Percentiles rank a stretch among this genome's conserved stretches.
These are phyloP conservation scores for Pachyrhynchus sulphureomaculatus DNA, from an alignment of 1,140 invertebrate genomes.

Conservation along the genomic window DNA sequence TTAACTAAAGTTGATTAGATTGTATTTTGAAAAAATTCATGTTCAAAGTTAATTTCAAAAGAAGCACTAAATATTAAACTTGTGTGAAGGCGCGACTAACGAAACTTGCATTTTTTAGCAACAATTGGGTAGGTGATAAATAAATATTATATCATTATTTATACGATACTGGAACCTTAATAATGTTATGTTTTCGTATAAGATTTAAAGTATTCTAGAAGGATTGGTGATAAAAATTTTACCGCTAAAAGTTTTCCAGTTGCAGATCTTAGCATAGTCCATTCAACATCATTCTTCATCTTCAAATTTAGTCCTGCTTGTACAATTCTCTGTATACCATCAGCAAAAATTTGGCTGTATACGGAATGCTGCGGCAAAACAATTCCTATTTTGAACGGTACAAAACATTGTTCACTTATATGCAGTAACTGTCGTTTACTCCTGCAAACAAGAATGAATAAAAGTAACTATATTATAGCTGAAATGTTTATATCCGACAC, in stretches of 20 bases:
- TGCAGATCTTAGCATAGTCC: slow-evolving; percentile 63
- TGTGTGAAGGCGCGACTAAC: no score
- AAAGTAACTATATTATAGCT: neutral
- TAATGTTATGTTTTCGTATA: no score
- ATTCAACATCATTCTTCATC: slow-evolving; percentile 66
- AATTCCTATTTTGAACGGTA: slow-evolving; percentile 64
- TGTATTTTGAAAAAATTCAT: no score
- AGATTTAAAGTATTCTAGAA: no score
- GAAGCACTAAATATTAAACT: no score
- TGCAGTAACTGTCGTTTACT: slow-evolving; percentile 65
- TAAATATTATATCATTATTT: no score
- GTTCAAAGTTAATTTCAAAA: no score
- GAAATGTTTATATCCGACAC: neutral
- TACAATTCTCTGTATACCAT: slow-evolving; percentile 59
- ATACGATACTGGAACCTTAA: no score
- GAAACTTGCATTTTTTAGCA: no score
- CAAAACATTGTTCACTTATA: slow-evolving; percentile 69
- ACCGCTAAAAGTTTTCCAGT: slow-evolving; percentile 62
- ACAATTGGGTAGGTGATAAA: no score
- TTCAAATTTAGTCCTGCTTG: slow-evolving; percentile 67
- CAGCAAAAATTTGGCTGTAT: slow-evolving; percentile 60
- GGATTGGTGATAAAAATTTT: slow-evolving; percentile 28
- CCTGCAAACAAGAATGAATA: slow-evolving; percentile 32
- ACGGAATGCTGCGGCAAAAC: slow-evolving; percentile 62
- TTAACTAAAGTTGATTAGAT: no score